Conservation (phyloP, 2,888 invertebrate genomes). For the Mythimna lalbum region DNA sequence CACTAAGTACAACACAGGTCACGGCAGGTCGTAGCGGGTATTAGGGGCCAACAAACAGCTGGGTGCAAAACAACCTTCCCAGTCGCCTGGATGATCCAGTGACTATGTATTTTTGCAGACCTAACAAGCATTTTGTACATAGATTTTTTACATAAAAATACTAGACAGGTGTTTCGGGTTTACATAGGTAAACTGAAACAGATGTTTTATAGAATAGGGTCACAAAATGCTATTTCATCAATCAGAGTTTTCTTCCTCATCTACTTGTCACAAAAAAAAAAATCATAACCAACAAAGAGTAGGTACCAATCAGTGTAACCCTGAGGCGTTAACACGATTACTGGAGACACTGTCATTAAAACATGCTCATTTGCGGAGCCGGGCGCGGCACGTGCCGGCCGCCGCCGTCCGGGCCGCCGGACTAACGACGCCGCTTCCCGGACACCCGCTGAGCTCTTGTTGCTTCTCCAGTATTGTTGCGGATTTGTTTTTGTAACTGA, state of each 20-base stretch:
- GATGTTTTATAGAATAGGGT: no score
- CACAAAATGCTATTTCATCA: not conserved
- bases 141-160: no score
- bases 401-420: conserved; percentile 51
- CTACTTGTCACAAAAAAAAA: conserved; percentile 1
- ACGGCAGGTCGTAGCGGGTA: no score
- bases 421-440: conserved; percentile 79
- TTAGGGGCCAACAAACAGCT: no score
- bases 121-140: no score
- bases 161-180: no score
- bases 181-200: no score
- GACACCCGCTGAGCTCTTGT: conserved; percentile 76
- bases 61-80: no score
- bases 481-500: conserved; percentile 49
- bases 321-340: conserved; percentile 65
- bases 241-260: not conserved
- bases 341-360: conserved; percentile 64
- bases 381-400: conserved; percentile 57
- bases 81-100: no score
- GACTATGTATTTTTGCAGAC: no score
- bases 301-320: conserved; percentile 11
- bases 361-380: conserved; percentile 69
- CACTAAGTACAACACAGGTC: no score
- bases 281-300: conserved; percentile 3
- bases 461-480: conserved; percentile 65